Evolutionary conservation across 2,113 vertebrate genomes (phyloP).

Genomic region (Otis tarda): DNA sequence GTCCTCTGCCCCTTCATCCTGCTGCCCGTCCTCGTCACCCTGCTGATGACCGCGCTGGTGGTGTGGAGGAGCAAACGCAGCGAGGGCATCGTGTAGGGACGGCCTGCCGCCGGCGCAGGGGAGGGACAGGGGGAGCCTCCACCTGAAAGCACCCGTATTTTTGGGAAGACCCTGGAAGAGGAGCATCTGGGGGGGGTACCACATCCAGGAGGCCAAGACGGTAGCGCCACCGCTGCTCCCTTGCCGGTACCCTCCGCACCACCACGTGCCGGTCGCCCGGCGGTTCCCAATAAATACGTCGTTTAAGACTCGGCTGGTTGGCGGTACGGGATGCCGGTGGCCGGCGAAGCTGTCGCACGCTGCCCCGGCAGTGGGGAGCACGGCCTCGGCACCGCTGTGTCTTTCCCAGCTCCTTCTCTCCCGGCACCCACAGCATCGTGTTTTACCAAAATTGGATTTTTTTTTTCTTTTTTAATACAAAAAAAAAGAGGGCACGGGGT

Average conservation of each 20-base stretch:
- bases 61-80: conserved; percentile 92
- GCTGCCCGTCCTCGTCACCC: conserved; percentile 85
- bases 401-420: neutral
- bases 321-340: accelerated
- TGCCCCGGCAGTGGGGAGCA: accelerated
- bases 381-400: accelerated
- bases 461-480: too few species aligned
- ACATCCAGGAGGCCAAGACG: neutral
- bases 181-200: neutral
- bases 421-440: accelerated
- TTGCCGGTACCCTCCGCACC: accelerated
- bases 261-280: accelerated
- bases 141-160: accelerated
- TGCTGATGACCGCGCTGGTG: conserved; percentile 89
- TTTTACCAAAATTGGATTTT: neutral
- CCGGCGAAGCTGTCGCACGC: accelerated
- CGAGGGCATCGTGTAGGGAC: conserved; percentile 80
- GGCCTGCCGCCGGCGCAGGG: accelerated
- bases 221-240: neutral
- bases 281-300: accelerated
- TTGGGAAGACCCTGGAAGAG: neutral
- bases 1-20: conserved; percentile 89
- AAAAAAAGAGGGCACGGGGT: too few species aligned
- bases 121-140: neutral
- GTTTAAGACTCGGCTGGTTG: accelerated